Base-by-base conservation (phyloP, 2,888 invertebrate species). In the Apamea epomidion region DNA sequence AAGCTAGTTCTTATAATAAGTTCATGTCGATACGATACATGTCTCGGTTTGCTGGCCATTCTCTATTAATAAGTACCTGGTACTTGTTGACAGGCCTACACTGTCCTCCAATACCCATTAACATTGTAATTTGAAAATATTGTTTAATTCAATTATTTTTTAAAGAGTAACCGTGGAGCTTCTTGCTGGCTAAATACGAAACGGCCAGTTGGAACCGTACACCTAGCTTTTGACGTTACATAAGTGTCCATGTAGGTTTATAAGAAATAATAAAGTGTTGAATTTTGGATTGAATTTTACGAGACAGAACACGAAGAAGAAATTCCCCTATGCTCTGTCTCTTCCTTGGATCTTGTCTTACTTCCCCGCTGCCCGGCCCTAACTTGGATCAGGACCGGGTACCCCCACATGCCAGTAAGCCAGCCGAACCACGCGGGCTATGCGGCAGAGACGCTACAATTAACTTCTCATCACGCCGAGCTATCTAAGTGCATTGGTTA, bases 391-490 rank as follows among this genome's bases (percentile, higher is more conserved):
- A 10, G 6, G 16, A 18, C 21, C 60, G 74, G 58, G 45, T 48
- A 67, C 62, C 18, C 42, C 4, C 72, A 48, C 69, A 37, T 54
- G 65, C 4, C 60, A 69, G 70, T 54, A 25, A 29, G 75, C 25
- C 51, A 42, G 54, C 6, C 42, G 62, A 60, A 48, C 6, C 42
- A 62, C 54, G 74, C 76, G 45, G 14, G 68, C 71, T 70, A 85
- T 79, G 88, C 86, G 76, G 76, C 74, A 74, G 54, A 51, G 71
- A 37, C n/a, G 65, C 78, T 72, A 73, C 78, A 82, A 86, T 86
- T 86, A 88, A 70, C 88, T 75, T 18, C 74, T 83, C 80, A 87
- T 48, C 69, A 79, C 74, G 58, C 29, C 62, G 68, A 37, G 73
- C 68, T 62, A 16, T 58, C 79, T 37, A 0, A 37, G 69, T 67